phyloP scores from a whole-genome alignment of 2,113 vertebrate genomes.

The Tragelaphus strepsiceros region DNA sequence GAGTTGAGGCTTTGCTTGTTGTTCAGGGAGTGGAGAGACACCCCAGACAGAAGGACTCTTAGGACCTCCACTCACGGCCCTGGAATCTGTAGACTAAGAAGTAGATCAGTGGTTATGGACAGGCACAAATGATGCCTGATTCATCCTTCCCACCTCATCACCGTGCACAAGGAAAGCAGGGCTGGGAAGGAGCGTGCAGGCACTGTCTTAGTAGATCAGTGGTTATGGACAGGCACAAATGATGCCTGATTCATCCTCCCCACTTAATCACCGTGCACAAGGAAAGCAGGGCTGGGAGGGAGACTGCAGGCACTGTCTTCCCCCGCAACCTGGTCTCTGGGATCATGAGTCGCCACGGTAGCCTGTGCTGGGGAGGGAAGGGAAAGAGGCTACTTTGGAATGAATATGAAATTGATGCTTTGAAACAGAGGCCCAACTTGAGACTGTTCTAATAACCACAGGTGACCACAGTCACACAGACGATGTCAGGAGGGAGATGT shows the following conservation, averaged over 20 bases:
- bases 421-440: not conserved
- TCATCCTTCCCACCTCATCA: not conserved
- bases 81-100: not conserved
- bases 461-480: not conserved
- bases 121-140: not conserved
- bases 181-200: not conserved
- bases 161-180: not conserved
- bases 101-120: not conserved
- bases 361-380: not conserved
- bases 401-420: not conserved
- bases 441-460: not conserved
- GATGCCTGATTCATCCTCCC: not conserved
- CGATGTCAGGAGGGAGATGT: not conserved
- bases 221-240: not conserved
- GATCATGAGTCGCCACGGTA: accelerated
- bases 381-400: not conserved
- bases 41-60: not conserved
- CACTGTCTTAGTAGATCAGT: not conserved
- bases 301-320: not conserved
- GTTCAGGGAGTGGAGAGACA: not conserved
- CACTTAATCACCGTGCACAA: not conserved
- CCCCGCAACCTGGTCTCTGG: not conserved
- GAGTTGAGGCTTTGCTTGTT: not conserved
- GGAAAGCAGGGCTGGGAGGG: not conserved
- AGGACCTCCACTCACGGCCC: not conserved